Conservation (phyloP, 2,113 vertebrate genomes). For the Albula glossodonta region DNA sequence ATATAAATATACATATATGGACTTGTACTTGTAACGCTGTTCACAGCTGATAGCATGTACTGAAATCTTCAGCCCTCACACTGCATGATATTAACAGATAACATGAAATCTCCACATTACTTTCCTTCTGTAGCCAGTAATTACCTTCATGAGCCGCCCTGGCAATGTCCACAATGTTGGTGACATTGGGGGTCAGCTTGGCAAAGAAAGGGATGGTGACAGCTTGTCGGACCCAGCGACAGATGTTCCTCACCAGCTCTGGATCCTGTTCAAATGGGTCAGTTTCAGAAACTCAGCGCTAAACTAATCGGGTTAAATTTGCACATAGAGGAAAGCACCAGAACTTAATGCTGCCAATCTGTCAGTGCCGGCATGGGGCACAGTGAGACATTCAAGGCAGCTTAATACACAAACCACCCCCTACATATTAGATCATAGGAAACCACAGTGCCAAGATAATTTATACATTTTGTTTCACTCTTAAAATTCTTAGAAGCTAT, state of each 20-base stretch:
- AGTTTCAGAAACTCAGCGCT: slow-evolving; percentile 68
- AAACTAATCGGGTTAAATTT: slow-evolving; percentile 67
- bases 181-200: slow-evolving; percentile 96
- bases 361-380: slow-evolving; percentile 8
- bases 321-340: slow-evolving; percentile 51
- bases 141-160: slow-evolving; percentile 86
- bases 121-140: background rate
- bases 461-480: slow-evolving; percentile 5
- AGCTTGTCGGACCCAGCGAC: slow-evolving; percentile 91
- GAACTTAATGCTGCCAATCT: slow-evolving; percentile 53
- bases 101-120: background rate
- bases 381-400: slow-evolving; percentile 7
- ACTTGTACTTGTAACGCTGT: background rate
- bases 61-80: slow-evolving; percentile 6
- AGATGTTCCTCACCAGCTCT: slow-evolving; percentile 87
- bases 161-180: slow-evolving; percentile 88
- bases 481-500: background rate
- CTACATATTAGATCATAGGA: background rate
- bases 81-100: background rate
- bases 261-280: slow-evolving; percentile 81
- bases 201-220: slow-evolving; percentile 90
- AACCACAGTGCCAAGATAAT: background rate
- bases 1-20: background rate
- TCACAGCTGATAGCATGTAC: background rate
- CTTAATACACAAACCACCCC: background rate